These are phyloP conservation scores for Oxycera nigricornis DNA, from an alignment of 2,888 invertebrate species.

Conservation along the genomic window DNA sequence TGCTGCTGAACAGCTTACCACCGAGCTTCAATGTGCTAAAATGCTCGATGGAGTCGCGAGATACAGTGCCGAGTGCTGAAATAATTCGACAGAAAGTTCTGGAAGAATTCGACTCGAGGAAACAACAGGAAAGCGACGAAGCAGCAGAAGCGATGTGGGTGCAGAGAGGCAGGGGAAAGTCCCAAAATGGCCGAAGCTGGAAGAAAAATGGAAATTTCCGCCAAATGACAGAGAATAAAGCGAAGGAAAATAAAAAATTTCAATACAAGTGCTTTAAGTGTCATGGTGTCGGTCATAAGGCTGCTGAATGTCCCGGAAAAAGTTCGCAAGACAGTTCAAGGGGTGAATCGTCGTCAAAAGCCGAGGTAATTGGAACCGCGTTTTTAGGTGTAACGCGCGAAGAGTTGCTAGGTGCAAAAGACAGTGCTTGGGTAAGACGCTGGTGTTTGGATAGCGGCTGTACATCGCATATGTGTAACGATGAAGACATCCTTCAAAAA, in stretches of 20 bases:
- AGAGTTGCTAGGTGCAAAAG: neutral
- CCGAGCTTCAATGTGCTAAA: conserved; percentile 38
- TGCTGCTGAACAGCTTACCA: conserved; percentile 41
- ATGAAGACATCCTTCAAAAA: neutral
- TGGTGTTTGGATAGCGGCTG: neutral
- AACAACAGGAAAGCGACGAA: neutral
- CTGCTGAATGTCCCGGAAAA: neutral
- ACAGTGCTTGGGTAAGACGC: neutral
- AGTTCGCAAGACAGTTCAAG: neutral
- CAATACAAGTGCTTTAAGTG: neutral
- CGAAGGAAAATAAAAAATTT: neutral
- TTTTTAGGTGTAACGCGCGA: neutral
- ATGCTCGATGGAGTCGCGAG: no score
- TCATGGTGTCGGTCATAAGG: neutral
- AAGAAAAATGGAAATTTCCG: neutral
- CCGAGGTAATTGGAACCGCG: neutral
- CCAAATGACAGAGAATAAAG: neutral
- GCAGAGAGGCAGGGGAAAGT: neutral
- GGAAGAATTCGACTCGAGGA: neutral
- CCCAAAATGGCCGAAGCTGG: neutral
- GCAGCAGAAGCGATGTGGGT: no score
- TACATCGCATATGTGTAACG: neutral
- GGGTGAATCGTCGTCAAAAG: neutral
- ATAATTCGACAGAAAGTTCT: neutral
- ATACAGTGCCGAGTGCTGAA: neutral